Evolutionary conservation across 64 coral and sea anemone genomes (phyloP).

Genomic region (Pocillopora verrucosa): DNA sequence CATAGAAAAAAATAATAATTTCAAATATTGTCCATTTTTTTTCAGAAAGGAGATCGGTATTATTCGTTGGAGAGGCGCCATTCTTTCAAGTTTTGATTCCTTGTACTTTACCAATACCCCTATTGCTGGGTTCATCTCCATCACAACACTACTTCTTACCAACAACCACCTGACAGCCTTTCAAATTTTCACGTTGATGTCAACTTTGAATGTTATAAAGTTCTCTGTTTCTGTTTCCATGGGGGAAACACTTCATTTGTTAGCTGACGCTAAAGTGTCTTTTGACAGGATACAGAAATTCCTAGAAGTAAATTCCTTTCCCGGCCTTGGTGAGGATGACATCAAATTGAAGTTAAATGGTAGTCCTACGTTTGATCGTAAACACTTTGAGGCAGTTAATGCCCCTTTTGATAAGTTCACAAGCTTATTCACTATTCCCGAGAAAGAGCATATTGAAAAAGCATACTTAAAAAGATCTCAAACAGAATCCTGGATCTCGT

Average conservation of each 20-base stretch:
- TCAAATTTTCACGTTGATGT: constrained; percentile 25
- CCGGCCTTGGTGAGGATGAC: background rate
- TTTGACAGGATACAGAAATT: constrained; percentile 30
- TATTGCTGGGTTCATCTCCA: background rate
- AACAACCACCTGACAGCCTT: constrained; percentile 17
- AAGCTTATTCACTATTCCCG: background rate
- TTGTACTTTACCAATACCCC: constrained; percentile 17
- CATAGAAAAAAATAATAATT: too few relatives aligned
- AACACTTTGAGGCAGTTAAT: background rate
- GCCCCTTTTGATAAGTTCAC: background rate
- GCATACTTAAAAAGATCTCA: background rate
- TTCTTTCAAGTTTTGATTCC: constrained; percentile 29
- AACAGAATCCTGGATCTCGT: background rate
- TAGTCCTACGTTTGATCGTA: background rate
- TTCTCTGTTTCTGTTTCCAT: constrained; percentile 16
- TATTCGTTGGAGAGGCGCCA: constrained; percentile 16
- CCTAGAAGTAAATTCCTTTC: background rate
- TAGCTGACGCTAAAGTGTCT: constrained; percentile 34
- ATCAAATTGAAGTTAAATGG: background rate
- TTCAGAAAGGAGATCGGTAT: constrained; percentile 37
- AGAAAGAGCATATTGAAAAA: background rate
- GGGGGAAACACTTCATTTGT: constrained; percentile 23
- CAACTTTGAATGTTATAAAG: constrained; percentile 8
- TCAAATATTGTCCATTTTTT: background rate
- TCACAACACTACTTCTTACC: constrained; percentile 17